A percentile compares a stretch with the other conserved stretches of the same genome.
These are phyloP conservation scores for Nyctibius grandis DNA, from an alignment of 2,797 vertebrate species.

Conservation along the genomic window DNA sequence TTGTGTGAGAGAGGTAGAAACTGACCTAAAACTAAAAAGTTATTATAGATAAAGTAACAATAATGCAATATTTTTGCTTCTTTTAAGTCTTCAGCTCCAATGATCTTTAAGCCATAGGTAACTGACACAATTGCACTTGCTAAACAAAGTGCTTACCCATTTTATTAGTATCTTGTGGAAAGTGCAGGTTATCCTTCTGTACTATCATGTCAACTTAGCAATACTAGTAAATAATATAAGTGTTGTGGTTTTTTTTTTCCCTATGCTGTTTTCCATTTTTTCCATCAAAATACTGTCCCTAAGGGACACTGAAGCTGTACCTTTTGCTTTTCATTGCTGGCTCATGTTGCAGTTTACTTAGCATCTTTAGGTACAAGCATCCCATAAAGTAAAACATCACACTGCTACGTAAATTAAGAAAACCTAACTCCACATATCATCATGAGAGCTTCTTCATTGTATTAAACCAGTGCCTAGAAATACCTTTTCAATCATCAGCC, in stretches of 20 bases:
- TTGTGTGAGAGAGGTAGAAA: background rate
- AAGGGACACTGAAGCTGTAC: background rate
- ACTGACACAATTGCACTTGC: background rate
- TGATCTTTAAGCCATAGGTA: background rate
- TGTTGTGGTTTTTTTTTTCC: rapidly evolving
- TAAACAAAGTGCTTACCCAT: background rate
- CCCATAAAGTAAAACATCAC: background rate
- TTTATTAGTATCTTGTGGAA: background rate
- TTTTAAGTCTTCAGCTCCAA: background rate
- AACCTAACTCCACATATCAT: background rate
- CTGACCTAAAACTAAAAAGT: background rate
- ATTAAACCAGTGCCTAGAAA: background rate
- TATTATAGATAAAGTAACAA: background rate
- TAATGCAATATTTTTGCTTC: background rate
- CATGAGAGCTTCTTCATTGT: background rate
- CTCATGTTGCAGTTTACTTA: background rate
- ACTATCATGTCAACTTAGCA: background rate
- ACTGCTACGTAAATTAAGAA: background rate
- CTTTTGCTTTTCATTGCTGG: background rate
- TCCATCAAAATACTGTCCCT: background rate
- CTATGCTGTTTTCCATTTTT: background rate
- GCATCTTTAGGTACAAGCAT: background rate
- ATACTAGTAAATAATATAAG: background rate
- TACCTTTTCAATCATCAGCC: background rate
- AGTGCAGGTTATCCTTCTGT: background rate